Conservation (phyloP, 1,140 invertebrate species). For the Dreissena rostriformis region DNA sequence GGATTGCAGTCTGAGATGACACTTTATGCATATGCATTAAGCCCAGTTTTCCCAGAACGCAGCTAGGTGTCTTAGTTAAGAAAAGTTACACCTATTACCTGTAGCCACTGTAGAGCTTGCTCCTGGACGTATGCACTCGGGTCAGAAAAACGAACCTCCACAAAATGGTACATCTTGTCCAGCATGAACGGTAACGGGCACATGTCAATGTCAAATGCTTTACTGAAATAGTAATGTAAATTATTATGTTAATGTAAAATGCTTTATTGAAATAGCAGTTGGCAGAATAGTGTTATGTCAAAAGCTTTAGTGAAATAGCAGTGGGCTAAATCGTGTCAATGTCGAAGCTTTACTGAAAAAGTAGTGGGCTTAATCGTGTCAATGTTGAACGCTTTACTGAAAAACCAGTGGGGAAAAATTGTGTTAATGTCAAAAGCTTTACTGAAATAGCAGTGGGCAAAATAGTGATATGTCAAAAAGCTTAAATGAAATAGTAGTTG, state of each 20-base stretch:
- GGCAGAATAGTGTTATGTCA: neutral
- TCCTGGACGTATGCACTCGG: slow-evolving; percentile 93
- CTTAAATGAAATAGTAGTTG: slow-evolving; percentile 88
- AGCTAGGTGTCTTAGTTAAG: no score
- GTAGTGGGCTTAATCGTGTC: no score
- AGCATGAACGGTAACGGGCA: slow-evolving; percentile 96
- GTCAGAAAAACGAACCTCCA: slow-evolving; percentile 92
- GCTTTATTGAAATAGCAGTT: slow-evolving; percentile 89
- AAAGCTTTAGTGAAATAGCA: no score
- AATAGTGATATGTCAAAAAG: slow-evolving; percentile 90
- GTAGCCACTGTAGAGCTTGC: slow-evolving; percentile 97
- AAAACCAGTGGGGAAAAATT: no score
- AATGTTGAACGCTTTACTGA: no score
- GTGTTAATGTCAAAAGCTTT: no score
- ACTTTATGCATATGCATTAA: no score
- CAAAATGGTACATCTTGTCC: slow-evolving; percentile 97
- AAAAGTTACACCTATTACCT: slow-evolving; percentile 88
- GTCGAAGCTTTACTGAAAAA: no score
- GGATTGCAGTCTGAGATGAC: no score
- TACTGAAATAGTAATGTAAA: slow-evolving; percentile 84
- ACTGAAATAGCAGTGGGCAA: no score
- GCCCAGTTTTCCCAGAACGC: no score
- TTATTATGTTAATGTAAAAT: slow-evolving; percentile 88
- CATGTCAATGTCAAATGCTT: slow-evolving; percentile 98
- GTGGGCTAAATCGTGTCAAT: no score